Evolutionary conservation across 2,797 vertebrate species (phyloP).

Genomic region (Anolis apletophallus): DNA sequence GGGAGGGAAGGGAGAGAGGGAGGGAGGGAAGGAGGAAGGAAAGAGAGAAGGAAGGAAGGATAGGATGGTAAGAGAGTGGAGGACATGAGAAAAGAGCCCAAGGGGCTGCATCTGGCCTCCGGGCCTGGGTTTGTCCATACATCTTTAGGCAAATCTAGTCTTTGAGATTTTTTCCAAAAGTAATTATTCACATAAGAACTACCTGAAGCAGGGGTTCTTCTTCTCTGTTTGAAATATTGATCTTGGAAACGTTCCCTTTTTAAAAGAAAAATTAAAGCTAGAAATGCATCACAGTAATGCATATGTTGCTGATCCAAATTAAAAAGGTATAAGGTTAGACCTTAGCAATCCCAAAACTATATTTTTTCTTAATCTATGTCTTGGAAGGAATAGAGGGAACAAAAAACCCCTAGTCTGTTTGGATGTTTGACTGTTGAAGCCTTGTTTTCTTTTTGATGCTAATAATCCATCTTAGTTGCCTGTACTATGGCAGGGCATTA

Average conservation of each 20-base stretch:
- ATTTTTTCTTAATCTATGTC: not conserved
- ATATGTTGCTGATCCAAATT: not conserved
- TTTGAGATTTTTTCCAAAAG: not conserved
- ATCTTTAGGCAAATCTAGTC: not conserved
- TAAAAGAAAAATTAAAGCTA: not conserved
- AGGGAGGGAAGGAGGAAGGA: too few relatives aligned
- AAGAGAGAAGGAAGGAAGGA: too few relatives aligned
- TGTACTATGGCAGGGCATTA: constrained; percentile 41
- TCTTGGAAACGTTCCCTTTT: not conserved
- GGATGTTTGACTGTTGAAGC: not conserved
- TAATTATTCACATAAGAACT: not conserved
- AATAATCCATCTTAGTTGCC: constrained; percentile 45
- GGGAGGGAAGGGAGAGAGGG: too few relatives aligned
- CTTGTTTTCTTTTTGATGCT: not conserved
- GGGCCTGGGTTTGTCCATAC: too few relatives aligned
- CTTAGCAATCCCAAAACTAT: constrained; percentile 10
- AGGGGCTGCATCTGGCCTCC: too few relatives aligned
- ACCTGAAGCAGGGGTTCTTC: not conserved
- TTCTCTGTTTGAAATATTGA: not conserved
- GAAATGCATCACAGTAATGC: not conserved
- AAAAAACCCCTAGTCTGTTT: constrained; percentile 23
- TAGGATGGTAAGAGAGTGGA: too few relatives aligned
- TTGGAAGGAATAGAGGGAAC: not conserved
- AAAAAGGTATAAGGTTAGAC: not conserved
- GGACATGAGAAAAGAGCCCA: too few relatives aligned